Percentiles rank a stretch among this genome's conserved stretches.
Conservation (phyloP, 2,797 vertebrate species). For the Tenualosa thibaudeaui region DNA sequence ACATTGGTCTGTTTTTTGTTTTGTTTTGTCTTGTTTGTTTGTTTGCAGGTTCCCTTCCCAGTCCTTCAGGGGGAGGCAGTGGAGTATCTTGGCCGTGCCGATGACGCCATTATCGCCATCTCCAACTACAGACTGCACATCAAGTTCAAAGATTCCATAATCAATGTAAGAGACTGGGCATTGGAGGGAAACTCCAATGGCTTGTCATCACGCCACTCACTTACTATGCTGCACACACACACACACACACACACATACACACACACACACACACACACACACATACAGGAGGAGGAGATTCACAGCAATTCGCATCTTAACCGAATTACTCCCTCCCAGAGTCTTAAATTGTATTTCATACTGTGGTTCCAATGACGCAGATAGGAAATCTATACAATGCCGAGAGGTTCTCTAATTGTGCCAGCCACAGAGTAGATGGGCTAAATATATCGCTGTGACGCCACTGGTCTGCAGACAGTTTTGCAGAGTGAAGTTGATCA, state of each 20-base stretch:
- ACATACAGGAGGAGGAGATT: too few species aligned
- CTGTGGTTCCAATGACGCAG: neutral
- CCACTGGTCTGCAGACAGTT: neutral
- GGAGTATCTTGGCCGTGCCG: conserved; percentile 92
- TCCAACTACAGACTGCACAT: conserved; percentile 99
- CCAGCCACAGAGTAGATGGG: neutral
- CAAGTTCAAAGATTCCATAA: conserved; percentile 97
- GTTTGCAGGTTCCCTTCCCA: conserved; percentile 88
- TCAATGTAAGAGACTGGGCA: conserved; percentile 84
- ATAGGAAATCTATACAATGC: neutral
- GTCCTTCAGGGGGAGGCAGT: conserved; percentile 97
- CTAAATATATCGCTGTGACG: conserved; percentile 8
- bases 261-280: too few species aligned
- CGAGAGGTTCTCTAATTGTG: neutral
- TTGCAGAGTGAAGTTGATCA: neutral
- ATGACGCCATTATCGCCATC: conserved; percentile 94
- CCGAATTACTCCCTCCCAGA: neutral
- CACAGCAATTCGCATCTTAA: neutral
- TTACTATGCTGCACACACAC: neutral
- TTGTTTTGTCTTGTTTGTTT: conserved; percentile 29
- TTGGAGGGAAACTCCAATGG: neutral
- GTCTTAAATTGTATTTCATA: neutral
- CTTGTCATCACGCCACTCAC: neutral
- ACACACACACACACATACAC: neutral
- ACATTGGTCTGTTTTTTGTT: neutral